Evolutionary conservation across 2,113 vertebrate genomes (phyloP), one percentile per base, ranked within the genome.

Genomic region (Equus quagga): DNA sequence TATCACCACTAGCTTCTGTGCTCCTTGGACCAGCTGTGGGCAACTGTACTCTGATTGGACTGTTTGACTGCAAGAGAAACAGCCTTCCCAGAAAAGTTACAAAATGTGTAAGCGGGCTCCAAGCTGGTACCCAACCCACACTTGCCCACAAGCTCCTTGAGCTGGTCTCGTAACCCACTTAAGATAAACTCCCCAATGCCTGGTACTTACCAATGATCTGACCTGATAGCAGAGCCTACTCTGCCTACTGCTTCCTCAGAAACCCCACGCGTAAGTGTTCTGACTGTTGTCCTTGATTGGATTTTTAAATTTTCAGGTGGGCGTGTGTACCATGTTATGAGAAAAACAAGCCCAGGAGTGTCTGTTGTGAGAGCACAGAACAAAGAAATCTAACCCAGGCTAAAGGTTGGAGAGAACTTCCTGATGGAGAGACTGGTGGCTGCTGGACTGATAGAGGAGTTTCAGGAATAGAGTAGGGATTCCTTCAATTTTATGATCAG

Each of bases 301-400:
- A 46, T 58, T 72, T 49, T 31, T 51, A 79, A 26, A 7, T 83
- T 49, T 86, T 41, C 8, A 26, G 13, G 41, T 24, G 18, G 12
- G 28, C 67, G 24, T 36, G 70, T 6, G 41, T 51, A 6, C 1
- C 0, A 13, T 41, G 14, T 13, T 46, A 46, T 6, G 3, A 94
- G 89, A 41, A 56, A 78, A 84, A 24, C 23, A 56, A 70, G 17
- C 31, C n/a, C 31, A 36, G 8, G 65, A 78, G 10, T 5, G 33
- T 28, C 0, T 33, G 6, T 33, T 0, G 15, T 67, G 31, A 93
- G 62, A 28, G 5, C 49, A 46, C 11, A 44, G 65, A 56, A 82
- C 18, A 24, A 76, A 72, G 79, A 72, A 6, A 8, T 23, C 46
- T 8, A 18, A 15, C 24, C 23, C 17, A 36, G 21, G 11, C 5